Conservation (phyloP, 2,797 vertebrate genomes). For the Tenualosa thibaudeaui region DNA sequence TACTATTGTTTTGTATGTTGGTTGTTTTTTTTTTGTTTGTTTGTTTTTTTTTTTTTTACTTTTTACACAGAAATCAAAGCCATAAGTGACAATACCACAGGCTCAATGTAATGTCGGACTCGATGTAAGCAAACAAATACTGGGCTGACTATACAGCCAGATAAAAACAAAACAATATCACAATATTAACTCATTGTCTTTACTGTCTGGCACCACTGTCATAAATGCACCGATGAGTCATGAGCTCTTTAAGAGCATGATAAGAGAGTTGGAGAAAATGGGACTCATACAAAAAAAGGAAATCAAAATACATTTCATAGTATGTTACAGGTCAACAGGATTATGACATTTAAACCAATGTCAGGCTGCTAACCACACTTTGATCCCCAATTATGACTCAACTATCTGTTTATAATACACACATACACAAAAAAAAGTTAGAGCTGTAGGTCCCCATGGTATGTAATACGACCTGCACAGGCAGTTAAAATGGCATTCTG, state of each 20-base stretch:
- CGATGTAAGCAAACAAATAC: not conserved
- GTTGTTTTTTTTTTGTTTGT: not conserved
- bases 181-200: slow-evolving; percentile 3
- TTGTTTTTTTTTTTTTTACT: not conserved
- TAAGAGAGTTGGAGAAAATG: not conserved
- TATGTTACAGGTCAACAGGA: slow-evolving; percentile 1
- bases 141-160: slow-evolving; percentile 6
- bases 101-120: slow-evolving; percentile 1
- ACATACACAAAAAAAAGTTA: not conserved
- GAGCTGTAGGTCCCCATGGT: slow-evolving; percentile 19
- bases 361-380: not conserved
- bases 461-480: slow-evolving; percentile 18
- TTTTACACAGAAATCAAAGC: not conserved
- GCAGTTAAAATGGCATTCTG: slow-evolving; percentile 21
- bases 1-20: not conserved
- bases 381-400: slow-evolving; percentile 10
- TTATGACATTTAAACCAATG: slow-evolving; percentile 18
- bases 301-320: not conserved
- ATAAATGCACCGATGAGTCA: not conserved
- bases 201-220: not conserved
- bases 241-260: slow-evolving; percentile 19
- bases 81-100: not conserved
- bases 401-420: not conserved
- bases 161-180: not conserved
- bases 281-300: not conserved